Percentiles rank a stretch among this genome's conserved stretches.
These are phyloP conservation scores for Oenanthe oenanthe DNA, from an alignment of 2,113 vertebrate genomes.

Conservation along the genomic window DNA sequence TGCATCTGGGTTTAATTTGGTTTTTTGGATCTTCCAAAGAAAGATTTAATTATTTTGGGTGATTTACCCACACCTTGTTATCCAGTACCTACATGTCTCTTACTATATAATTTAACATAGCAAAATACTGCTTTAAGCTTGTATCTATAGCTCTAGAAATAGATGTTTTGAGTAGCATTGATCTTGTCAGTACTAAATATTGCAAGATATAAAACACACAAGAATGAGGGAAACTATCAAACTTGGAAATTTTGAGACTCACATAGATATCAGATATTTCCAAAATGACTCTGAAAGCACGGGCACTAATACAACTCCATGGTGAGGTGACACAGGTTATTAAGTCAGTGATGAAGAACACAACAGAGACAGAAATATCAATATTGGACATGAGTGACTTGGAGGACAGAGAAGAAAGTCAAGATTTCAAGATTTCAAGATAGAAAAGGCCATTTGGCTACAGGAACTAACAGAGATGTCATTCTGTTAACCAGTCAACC, in stretches of 20 bases:
- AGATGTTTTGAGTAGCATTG: not conserved
- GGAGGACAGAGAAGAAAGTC: not conserved
- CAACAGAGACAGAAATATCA: not conserved
- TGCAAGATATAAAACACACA: not conserved
- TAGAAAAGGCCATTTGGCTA: not conserved
- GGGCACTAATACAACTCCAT: not conserved
- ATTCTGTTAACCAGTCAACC: not conserved
- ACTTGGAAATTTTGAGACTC: not conserved
- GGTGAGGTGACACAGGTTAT: not conserved
- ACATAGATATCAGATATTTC: not conserved
- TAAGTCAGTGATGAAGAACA: not conserved
- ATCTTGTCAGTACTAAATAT: not conserved
- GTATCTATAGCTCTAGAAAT: not conserved
- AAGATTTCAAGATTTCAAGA: not conserved
- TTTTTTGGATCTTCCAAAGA: not conserved
- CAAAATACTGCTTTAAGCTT: not conserved
- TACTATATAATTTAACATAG: not conserved
- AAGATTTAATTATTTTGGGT: not conserved
- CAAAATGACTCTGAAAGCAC: not conserved
- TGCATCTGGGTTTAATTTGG: not conserved
- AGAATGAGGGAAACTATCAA: not conserved
- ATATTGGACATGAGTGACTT: not conserved
- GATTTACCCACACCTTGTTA: not conserved
- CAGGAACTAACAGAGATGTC: not conserved
- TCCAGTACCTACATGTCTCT: not conserved